A percentile compares a stretch with the other conserved stretches of the same genome.
Conservation (phyloP, 2,888 invertebrate species). For the Acrocera orbiculus region DNA sequence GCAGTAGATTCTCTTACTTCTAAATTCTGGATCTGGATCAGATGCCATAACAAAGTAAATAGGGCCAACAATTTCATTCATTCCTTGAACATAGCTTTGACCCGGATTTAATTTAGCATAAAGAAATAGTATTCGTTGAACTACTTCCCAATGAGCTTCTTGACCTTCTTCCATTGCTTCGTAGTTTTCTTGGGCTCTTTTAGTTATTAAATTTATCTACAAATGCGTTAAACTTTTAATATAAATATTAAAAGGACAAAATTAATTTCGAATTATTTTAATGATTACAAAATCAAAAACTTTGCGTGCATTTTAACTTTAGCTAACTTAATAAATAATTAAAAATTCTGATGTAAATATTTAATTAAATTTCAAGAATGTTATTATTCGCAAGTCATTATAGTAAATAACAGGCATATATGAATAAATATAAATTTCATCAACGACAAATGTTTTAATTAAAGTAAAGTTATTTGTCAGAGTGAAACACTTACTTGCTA, state of each 20-base stretch:
- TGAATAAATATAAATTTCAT: too few relatives aligned
- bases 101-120: conserved; percentile 98
- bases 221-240: too few relatives aligned
- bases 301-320: too few relatives aligned
- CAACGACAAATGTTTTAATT: neutral
- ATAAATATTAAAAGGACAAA: too few relatives aligned
- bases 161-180: conserved; percentile 72
- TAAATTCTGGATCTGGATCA: conserved; percentile 60
- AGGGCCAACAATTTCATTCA: conserved; percentile 99
- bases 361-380: too few relatives aligned
- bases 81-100: conserved; percentile 90
- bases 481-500: too few relatives aligned
- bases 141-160: conserved; percentile 98
- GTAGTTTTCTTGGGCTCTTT: conserved; percentile 64
- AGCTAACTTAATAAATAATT: too few relatives aligned
- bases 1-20: conserved; percentile 46
- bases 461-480: neutral
- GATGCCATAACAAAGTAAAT: conserved; percentile 95
- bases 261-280: too few relatives aligned
- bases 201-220: conserved; percentile 51
- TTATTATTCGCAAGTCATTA: too few relatives aligned
- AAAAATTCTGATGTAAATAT: too few relatives aligned
- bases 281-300: too few relatives aligned
- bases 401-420: too few relatives aligned
- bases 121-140: conserved; percentile 88